These are phyloP conservation scores for Eufriesea mexicana DNA, from an alignment of 1,140 invertebrate species.

Conservation along the genomic window DNA sequence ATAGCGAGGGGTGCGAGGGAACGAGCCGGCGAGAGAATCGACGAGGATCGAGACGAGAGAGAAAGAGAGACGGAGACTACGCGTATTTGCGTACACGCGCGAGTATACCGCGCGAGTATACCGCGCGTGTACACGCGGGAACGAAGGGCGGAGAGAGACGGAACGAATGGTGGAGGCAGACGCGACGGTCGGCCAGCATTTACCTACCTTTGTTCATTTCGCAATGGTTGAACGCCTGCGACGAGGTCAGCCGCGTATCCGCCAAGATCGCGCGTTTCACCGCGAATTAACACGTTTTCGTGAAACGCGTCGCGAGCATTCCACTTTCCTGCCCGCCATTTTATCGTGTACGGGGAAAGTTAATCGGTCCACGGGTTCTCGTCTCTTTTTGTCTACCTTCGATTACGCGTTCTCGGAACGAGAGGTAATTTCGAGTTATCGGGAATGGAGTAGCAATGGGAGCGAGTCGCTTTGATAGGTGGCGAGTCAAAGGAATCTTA, in stretches of 20 bases:
- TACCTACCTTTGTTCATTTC: constrained; percentile 53
- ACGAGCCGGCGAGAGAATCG: constrained; percentile 2
- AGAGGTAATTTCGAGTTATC: not conserved
- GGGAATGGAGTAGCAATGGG: constrained; percentile 15
- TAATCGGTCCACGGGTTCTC: not conserved
- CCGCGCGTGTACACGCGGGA: not conserved
- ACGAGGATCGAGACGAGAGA: constrained; percentile 27
- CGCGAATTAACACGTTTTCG: not conserved
- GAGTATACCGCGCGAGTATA: not conserved
- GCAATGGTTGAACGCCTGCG: constrained; percentile 27
- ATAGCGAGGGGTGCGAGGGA: not conserved
- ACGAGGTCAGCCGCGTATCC: not conserved
- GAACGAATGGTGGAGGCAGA: constrained; percentile 17
- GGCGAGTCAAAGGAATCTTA: constrained; percentile 35
- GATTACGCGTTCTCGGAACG: not conserved
- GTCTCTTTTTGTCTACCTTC: not conserved
- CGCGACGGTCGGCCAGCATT: constrained; percentile 40
- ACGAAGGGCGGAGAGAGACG: constrained; percentile 36
- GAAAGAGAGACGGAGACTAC: not conserved
- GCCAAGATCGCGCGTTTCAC: not conserved
- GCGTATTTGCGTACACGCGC: not conserved
- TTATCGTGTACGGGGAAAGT: constrained; percentile 1
- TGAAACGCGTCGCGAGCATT: not conserved
- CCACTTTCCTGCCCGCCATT: not conserved
- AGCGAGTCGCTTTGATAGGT: not conserved